Evolutionary conservation across 2,797 vertebrate species (phyloP).

Genomic region (Margarornis squamiger): DNA sequence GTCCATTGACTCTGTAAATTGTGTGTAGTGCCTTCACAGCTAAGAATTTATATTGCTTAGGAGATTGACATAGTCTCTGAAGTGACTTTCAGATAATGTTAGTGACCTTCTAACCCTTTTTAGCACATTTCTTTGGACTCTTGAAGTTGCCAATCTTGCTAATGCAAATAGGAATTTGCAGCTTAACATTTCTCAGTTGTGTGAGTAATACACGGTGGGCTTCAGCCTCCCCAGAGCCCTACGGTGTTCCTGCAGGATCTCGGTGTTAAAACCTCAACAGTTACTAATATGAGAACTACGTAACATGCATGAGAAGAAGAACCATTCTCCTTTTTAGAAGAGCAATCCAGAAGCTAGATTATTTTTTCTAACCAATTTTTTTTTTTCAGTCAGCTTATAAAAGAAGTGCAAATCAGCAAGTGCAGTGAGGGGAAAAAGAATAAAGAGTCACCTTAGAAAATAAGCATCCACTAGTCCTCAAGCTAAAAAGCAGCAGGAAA

Average conservation of each 20-base stretch:
- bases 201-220: slow-evolving; percentile 43
- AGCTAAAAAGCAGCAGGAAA: slow-evolving; percentile 59
- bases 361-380: neutral
- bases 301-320: neutral
- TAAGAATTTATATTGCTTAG: slow-evolving; percentile 26
- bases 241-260: neutral
- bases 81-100: slow-evolving; percentile 43
- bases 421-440: neutral
- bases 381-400: neutral
- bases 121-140: slow-evolving; percentile 28
- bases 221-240: slow-evolving; percentile 31
- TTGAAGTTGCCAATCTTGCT: slow-evolving; percentile 57
- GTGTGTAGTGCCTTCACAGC: slow-evolving; percentile 26
- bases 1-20: slow-evolving; percentile 26
- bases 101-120: slow-evolving; percentile 27
- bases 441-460: slow-evolving; percentile 49
- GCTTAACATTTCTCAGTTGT: slow-evolving; percentile 44
- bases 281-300: neutral
- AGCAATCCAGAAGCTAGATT: neutral
- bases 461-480: slow-evolving; percentile 39
- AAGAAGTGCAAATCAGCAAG: slow-evolving; percentile 29
- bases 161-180: slow-evolving; percentile 53
- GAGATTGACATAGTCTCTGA: neutral
- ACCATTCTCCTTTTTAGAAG: neutral
- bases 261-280: neutral